A percentile compares a stretch with the other conserved stretches of the same genome.
Conservation (phyloP, 1,140 invertebrate species). For the Drosophila nikananu region DNA sequence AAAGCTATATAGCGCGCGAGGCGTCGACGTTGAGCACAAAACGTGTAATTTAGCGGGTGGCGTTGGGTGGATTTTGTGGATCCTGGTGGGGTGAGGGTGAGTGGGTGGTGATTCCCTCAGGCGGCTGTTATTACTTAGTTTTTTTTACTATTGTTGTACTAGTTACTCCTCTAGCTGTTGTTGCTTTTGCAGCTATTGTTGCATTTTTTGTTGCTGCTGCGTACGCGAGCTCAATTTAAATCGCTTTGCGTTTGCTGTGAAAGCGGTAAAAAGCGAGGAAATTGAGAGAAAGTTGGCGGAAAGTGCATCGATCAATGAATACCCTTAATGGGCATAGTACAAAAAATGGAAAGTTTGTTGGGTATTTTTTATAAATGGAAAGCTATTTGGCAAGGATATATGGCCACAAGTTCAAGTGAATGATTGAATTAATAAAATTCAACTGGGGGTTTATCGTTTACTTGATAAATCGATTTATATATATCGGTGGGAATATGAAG, state of each 20-base stretch:
- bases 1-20: slow-evolving; percentile 44
- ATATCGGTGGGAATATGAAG: too few species aligned
- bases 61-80: slow-evolving; percentile 5
- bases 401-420: slow-evolving; percentile 18
- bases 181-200: slow-evolving; percentile 25
- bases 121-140: slow-evolving; percentile 66
- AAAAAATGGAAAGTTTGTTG: slow-evolving; percentile 19
- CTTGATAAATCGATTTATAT: slow-evolving; percentile 12
- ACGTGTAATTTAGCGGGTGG: slow-evolving; percentile 71
- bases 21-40: slow-evolving; percentile 70
- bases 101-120: slow-evolving; percentile 10
- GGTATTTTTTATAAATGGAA: slow-evolving; percentile 12
- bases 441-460: slow-evolving; percentile 1
- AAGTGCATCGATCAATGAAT: slow-evolving; percentile 57
- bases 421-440: slow-evolving; percentile 18
- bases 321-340: slow-evolving; percentile 47
- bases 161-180: slow-evolving; percentile 12
- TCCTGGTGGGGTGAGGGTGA: background rate
- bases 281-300: slow-evolving; percentile 31
- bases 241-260: slow-evolving; percentile 61
- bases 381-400: slow-evolving; percentile 12
- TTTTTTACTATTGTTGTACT: slow-evolving; percentile 14
- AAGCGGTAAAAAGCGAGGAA: slow-evolving; percentile 31
- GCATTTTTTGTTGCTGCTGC: slow-evolving; percentile 30
- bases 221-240: slow-evolving; percentile 76